A percentile compares a stretch with the other conserved stretches of the same genome.
phyloP scores from a whole-genome alignment of 1,140 invertebrate species.

The Drosophila kikkawai region DNA sequence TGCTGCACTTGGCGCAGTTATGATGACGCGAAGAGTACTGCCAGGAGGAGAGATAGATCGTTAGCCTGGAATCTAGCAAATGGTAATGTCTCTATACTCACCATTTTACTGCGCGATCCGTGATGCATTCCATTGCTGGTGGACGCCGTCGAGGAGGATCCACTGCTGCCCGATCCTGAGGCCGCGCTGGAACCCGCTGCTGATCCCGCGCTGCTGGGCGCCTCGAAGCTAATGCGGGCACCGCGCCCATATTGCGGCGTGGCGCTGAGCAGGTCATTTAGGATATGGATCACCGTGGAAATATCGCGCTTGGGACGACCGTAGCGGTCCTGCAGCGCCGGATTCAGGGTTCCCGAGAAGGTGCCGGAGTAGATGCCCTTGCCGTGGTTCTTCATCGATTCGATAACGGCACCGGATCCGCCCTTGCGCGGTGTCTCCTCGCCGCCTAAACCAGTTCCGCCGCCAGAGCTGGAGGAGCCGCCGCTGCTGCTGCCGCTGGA shows the following conservation, averaged over 20 bases:
- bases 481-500: slow-evolving; percentile 4
- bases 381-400: slow-evolving; percentile 96
- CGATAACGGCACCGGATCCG: slow-evolving; percentile 94
- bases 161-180: slow-evolving; percentile 52
- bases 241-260: slow-evolving; percentile 88
- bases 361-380: slow-evolving; percentile 95
- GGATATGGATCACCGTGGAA: slow-evolving; percentile 97
- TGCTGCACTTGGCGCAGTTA: slow-evolving; percentile 74
- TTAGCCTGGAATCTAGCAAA: background rate
- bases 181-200: slow-evolving; percentile 8
- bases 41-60: background rate
- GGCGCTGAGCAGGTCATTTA: slow-evolving; percentile 96
- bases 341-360: slow-evolving; percentile 95
- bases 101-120: slow-evolving; percentile 56
- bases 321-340: slow-evolving; percentile 95
- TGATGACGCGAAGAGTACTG: slow-evolving; percentile 70
- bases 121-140: slow-evolving; percentile 46
- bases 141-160: slow-evolving; percentile 47
- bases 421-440: slow-evolving; percentile 85
- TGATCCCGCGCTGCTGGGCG: slow-evolving; percentile 57
- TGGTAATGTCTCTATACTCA: slow-evolving; percentile 14
- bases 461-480: slow-evolving; percentile 2
- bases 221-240: slow-evolving; percentile 85
- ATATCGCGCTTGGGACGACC: slow-evolving; percentile 96
- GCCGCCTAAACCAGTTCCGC: slow-evolving; percentile 8